Evolutionary conservation across 1,140 invertebrate genomes (phyloP).

Genomic region (Eueides isabella): DNA sequence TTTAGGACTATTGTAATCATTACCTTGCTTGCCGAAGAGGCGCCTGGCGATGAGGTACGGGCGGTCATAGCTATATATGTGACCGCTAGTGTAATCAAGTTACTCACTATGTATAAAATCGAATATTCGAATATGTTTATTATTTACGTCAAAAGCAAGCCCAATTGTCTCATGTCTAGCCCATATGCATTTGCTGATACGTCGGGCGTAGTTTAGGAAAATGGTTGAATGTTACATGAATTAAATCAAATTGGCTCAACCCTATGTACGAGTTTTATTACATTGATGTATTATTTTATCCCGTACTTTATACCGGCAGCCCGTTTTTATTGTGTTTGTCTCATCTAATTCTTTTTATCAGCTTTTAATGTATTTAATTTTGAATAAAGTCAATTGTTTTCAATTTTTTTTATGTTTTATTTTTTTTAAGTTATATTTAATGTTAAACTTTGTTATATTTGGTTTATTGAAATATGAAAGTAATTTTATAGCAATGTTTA

Average conservation of each 20-base stretch:
- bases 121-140: conserved; percentile 24
- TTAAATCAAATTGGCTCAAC: conserved; percentile 38
- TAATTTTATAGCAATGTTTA: too few species aligned
- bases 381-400: conserved; percentile 54
- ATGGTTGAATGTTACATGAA: conserved; percentile 34
- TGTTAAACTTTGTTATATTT: too few species aligned
- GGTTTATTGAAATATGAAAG: too few species aligned
- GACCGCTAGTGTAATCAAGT: conserved; percentile 19
- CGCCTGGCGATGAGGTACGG: conserved; percentile 30
- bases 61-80: conserved; percentile 21
- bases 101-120: conserved; percentile 41
- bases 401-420: conserved; percentile 44
- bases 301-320: neutral
- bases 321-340: conserved; percentile 23
- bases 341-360: conserved; percentile 31
- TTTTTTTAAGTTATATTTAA: conserved; percentile 19
- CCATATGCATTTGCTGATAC: conserved; percentile 2
- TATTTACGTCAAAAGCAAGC: neutral
- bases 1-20: conserved; percentile 37
- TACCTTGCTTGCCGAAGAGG: conserved; percentile 35
- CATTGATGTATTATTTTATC: neutral
- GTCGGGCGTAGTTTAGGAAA: conserved; percentile 35
- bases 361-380: conserved; percentile 46
- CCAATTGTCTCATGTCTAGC: conserved; percentile 23
- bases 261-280: conserved; percentile 33